Base-by-base conservation (phyloP, 1,140 invertebrate species). In the Mamestra configurata region DNA sequence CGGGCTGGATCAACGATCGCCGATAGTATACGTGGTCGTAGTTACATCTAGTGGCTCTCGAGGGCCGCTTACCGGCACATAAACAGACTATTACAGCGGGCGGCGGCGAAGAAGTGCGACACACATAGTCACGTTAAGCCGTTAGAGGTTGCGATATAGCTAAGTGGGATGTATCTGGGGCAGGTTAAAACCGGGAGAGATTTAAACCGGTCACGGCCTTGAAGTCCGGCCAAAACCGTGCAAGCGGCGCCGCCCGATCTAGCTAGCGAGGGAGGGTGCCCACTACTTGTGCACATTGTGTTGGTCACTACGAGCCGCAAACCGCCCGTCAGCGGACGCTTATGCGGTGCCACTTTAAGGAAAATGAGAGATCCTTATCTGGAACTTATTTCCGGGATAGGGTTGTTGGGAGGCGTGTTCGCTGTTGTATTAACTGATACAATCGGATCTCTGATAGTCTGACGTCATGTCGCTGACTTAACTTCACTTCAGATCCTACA, bases 191-290 rank as follows among this genome's bases (percentile, higher is more conserved):
- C 68, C 59, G 31, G 35, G 37, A 55, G 31, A 37, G 51, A 71
- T 68, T 70, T 78, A 79, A 59, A 59, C 22, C 77, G 77, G 77
- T 72, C 57, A 55, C 20, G 78, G 46, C 57, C 78, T 79, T 79
- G 68, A 79, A 64, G 43, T n/a, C 35, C 24, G 72, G 70, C 78
- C 78, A 79, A 73, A 49, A 35, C 15, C 40, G 43, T 43, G 57
- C 10, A 13, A 46, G 24, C 43, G 43, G n/a, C 40, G 46, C 43
- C 59, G 43, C 40, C 43, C 59, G 75, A 43, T 35, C 15, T 35
- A 37, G 20, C 40, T 11, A 46, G 10, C 40, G 22, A n/a, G 24
- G 49, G 37, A 6, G 8, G 4, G 4, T n/a, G n/a, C 68, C 27
- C 15, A 35, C 49, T 27, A 53, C 35, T 51, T 18, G n/a, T 71